These are phyloP conservation scores for Heterotilapia buettikoferi DNA, from an alignment of 2,113 vertebrate species.

Conservation along the genomic window DNA sequence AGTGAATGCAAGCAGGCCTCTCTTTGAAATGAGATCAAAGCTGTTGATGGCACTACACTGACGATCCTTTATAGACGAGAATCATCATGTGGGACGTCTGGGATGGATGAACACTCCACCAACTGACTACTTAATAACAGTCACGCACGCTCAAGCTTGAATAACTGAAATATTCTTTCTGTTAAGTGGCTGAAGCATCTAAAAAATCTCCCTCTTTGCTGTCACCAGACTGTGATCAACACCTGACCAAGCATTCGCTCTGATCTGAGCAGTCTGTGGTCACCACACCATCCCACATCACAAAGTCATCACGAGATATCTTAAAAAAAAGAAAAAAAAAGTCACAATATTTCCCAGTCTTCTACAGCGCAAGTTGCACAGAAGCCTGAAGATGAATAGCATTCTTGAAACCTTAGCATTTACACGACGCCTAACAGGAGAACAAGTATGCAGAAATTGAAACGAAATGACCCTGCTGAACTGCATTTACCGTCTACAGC, in stretches of 20 bases:
- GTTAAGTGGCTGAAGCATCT: background rate
- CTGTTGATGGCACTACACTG: constrained; percentile 27
- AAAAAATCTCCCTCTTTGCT: background rate
- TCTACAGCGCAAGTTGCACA: background rate
- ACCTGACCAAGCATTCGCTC: background rate
- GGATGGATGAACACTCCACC: background rate
- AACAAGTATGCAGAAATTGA: background rate
- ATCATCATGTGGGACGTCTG: background rate
- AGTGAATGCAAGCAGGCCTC: constrained; percentile 23
- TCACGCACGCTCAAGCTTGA: background rate
- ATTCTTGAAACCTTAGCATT: background rate
- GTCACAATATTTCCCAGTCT: background rate
- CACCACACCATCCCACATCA: constrained; percentile 39
- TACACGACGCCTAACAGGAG: background rate
- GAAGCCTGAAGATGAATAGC: background rate
- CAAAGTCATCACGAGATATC: constrained; percentile 33
- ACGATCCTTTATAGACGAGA: constrained; percentile 9
- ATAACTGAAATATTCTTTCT: background rate
- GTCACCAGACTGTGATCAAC: background rate
- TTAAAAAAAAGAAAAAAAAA: accelerated
- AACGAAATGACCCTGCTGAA: background rate
- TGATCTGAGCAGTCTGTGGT: constrained; percentile 4
- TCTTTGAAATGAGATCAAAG: constrained; percentile 58
- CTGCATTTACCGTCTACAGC: background rate
- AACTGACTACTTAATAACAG: background rate